Evolutionary conservation across 2,888 invertebrate species (phyloP).

Genomic region (Brachypalpus laphriformis): DNA sequence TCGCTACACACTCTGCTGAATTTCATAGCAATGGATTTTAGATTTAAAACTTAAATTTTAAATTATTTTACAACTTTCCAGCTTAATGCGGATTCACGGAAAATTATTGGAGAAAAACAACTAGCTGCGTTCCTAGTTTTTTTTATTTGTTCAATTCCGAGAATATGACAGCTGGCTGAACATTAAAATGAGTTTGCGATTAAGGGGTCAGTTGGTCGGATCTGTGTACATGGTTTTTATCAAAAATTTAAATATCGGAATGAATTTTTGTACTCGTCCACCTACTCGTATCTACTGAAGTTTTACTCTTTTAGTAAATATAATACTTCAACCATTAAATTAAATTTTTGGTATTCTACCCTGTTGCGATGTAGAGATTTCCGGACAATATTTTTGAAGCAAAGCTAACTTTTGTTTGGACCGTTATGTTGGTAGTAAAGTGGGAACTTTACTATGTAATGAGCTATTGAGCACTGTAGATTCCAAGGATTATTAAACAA

Average conservation of each 20-base stretch:
- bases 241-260: not conserved
- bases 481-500: too few species aligned
- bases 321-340: not conserved
- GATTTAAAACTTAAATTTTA: constrained; percentile 24
- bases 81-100: constrained; percentile 7
- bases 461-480: too few species aligned
- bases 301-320: not conserved
- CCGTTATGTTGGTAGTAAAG: too few species aligned
- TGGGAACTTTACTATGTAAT: too few species aligned
- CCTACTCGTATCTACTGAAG: not conserved
- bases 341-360: not conserved
- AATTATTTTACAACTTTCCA: constrained; percentile 21
- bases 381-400: too few species aligned
- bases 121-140: not conserved
- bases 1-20: not conserved
- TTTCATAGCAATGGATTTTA: not conserved
- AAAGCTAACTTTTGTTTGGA: too few species aligned
- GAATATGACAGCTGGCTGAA: constrained; percentile 8
- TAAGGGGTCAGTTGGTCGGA: not conserved
- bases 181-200: constrained; percentile 3
- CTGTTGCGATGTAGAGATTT: too few species aligned
- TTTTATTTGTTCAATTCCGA: not conserved
- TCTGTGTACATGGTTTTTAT: not conserved
- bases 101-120: not conserved
- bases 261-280: too few species aligned